These are phyloP conservation scores for Diadumene lineata DNA, from an alignment of 92 coral and sea anemone species.

Conservation along the genomic window DNA sequence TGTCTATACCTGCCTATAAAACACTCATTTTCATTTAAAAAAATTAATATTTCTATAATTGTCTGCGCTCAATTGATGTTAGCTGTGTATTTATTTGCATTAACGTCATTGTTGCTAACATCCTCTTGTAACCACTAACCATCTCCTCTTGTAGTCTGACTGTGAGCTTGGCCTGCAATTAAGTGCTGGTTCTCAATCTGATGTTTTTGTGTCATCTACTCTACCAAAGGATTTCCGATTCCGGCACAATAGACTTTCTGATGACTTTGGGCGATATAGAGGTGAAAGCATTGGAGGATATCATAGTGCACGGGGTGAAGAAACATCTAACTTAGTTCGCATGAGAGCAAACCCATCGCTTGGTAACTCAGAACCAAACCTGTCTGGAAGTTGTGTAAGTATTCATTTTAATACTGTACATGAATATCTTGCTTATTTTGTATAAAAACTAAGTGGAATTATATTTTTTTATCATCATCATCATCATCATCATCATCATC, in stretches of 20 bases:
- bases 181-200: constrained; percentile 77
- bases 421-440: too few relatives aligned
- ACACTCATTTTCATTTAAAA: too few relatives aligned
- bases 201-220: constrained; percentile 87
- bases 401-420: too few relatives aligned
- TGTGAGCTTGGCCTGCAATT: constrained; percentile 73
- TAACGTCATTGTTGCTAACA: not conserved
- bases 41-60: too few relatives aligned
- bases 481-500: too few relatives aligned
- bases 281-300: constrained; percentile 79
- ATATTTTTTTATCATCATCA: too few relatives aligned
- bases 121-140: constrained; percentile 19
- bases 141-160: constrained; percentile 46
- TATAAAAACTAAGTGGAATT: too few relatives aligned
- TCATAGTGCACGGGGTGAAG: constrained; percentile 71
- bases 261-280: constrained; percentile 70
- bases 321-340: constrained; percentile 85
- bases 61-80: not conserved
- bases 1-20: too few relatives aligned
- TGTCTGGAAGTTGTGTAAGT: constrained; percentile 95
- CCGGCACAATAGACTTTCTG: constrained; percentile 69
- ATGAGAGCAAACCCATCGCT: constrained; percentile 91
- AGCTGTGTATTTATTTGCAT: constrained; percentile 1
- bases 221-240: constrained; percentile 89
- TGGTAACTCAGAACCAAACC: constrained; percentile 95